A percentile compares a stretch with the other conserved stretches of the same genome.
Conservation (phyloP, 2,113 vertebrate species). For the Cephalopholis sonnerati region DNA sequence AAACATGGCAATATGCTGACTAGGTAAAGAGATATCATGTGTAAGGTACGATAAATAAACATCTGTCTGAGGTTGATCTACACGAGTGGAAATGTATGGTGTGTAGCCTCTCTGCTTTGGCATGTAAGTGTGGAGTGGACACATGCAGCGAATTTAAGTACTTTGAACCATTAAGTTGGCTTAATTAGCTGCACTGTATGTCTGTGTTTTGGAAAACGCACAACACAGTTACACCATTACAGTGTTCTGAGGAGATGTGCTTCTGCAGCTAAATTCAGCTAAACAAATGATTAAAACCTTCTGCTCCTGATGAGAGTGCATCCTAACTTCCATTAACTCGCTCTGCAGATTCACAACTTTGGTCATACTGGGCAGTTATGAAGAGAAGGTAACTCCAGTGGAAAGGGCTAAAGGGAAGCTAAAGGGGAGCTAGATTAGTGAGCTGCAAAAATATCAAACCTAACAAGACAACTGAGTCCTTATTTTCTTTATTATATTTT, state of each 20-base stretch:
- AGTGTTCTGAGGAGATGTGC: neutral
- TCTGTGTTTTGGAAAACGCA: neutral
- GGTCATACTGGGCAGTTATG: slow-evolving; percentile 51
- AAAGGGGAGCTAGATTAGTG: slow-evolving; percentile 21
- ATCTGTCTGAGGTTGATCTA: neutral
- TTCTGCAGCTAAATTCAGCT: neutral
- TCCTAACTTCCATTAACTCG: neutral
- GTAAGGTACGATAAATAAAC: neutral
- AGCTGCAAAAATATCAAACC: slow-evolving; percentile 49
- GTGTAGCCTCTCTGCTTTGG: neutral
- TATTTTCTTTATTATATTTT: neutral
- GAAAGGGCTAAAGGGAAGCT: slow-evolving; percentile 20
- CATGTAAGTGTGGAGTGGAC: neutral
- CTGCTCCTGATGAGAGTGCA: neutral
- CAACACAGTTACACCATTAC: neutral
- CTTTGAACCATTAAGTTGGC: neutral
- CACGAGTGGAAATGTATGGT: neutral
- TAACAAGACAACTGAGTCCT: slow-evolving; percentile 10
- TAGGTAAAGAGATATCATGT: neutral
- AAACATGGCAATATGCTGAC: too few relatives aligned
- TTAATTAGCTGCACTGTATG: neutral
- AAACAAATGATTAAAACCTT: neutral
- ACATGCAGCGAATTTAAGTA: neutral
- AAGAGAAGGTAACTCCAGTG: slow-evolving; percentile 71
- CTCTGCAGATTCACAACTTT: neutral